Percentiles rank a stretch among this genome's conserved stretches.
These are phyloP conservation scores for Corythaixoides concolor DNA, from an alignment of 2,113 vertebrate genomes.

Conservation along the genomic window DNA sequence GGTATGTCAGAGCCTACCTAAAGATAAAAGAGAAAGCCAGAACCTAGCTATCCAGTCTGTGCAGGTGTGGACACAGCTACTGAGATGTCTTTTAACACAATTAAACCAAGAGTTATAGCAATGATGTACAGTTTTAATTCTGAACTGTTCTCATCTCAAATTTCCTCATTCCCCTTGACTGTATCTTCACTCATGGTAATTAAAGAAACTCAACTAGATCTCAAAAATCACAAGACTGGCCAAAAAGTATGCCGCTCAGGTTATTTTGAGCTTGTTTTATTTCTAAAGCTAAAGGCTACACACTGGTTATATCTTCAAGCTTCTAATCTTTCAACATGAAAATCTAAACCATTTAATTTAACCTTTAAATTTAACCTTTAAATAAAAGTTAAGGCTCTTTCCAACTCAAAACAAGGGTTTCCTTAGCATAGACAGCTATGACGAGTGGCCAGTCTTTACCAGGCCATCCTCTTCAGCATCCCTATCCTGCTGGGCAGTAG, in stretches of 20 bases:
- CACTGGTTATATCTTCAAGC: background rate
- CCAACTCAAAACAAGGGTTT: background rate
- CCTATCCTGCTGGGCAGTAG: background rate
- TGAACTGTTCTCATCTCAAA: background rate
- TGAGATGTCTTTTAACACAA: background rate
- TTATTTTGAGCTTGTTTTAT: background rate
- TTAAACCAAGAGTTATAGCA: background rate
- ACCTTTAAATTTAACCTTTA: background rate
- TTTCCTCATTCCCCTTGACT: background rate
- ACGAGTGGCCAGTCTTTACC: background rate
- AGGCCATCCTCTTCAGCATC: background rate
- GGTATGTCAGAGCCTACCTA: background rate
- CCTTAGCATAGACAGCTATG: background rate
- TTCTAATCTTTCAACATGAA: background rate
- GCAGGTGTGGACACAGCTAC: background rate
- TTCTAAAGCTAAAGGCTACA: background rate
- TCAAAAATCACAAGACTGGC: background rate
- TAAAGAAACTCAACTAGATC: background rate
- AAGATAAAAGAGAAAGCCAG: background rate
- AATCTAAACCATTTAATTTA: background rate
- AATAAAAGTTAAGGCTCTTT: background rate
- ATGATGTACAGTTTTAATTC: background rate
- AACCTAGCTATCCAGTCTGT: background rate
- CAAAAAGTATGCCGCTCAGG: background rate
- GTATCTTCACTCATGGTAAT: background rate